Evolutionary conservation across 1,140 invertebrate genomes (phyloP).

Genomic region (Holotrichia oblita): DNA sequence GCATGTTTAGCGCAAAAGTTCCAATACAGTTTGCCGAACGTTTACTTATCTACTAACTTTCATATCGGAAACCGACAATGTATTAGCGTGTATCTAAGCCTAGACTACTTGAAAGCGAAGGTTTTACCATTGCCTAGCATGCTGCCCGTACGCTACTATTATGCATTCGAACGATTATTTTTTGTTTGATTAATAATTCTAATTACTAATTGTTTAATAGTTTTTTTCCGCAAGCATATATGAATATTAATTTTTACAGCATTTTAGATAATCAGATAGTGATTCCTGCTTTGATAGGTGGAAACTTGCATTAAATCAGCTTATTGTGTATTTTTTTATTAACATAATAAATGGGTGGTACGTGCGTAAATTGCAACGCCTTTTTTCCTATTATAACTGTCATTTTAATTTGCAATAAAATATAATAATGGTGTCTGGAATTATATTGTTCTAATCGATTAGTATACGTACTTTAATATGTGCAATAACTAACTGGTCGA

Average conservation of each 20-base stretch:
- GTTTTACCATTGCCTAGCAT: neutral
- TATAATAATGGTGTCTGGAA: neutral
- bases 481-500: too few relatives aligned
- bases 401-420: conserved; percentile 30
- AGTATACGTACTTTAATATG: too few relatives aligned
- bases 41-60: neutral
- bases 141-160: neutral
- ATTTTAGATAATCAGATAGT: neutral
- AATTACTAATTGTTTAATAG: conserved; percentile 14
- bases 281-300: neutral
- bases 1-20: neutral
- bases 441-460: neutral
- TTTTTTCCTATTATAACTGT: neutral
- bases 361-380: neutral
- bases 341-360: conserved; percentile 15
- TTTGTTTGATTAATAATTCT: neutral
- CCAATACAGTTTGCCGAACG: neutral
- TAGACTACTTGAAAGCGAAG: neutral
- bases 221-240: neutral
- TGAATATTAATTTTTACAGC: neutral
- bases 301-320: neutral
- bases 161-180: neutral
- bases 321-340: neutral
- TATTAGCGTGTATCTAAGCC: neutral
- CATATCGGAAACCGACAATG: conserved; percentile 1